Evolutionary conservation across 2,113 vertebrate genomes (phyloP), one percentile per base, ranked within the genome.

Genomic region (Oncorhynchus masou): DNA sequence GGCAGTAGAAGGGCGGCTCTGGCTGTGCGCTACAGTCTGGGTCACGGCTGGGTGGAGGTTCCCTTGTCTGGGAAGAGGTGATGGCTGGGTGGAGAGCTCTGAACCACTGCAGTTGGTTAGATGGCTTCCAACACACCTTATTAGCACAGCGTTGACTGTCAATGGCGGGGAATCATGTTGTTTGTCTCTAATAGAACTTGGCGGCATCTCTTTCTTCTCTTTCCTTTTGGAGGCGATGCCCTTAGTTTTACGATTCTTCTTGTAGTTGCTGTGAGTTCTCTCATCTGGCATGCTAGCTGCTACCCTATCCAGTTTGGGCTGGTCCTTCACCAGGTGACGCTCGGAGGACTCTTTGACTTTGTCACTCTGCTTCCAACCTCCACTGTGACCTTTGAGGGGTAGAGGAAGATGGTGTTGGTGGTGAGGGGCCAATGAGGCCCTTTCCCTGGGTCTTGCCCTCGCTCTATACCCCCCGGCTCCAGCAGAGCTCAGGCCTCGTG

Each of bases 401-500:
- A 70, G 49, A 24, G 51, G 8, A 57, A 66, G 69, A 19, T 12
- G 83, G 15, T 0, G 69, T 19, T 25, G 62, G 27, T 39, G 8
- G 8, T 39, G 39, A 45, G 39, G 8, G 9, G 34, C 11, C 2
- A 62, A 71, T 1, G 11, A 29, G 59, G 1, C 25, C 54, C 67
- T n/a, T 15, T 80, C 68, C 39, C 16, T 1, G 16, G 29, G 60
- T 11, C 62, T 25, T 22, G 51, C 69, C 71, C 77, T 83, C 45
- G 79, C 59, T 24, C 62, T 31, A 57, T 73, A 45, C 39, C 8
- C 70, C 57, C 65, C 79, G 39, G 73, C 83, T 24, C 69, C 76
- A 0, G 80, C 34, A 0, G 80, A 85, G 74, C 78, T 89, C 67
- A 90, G 82, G 19, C 82, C 90, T 13, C 78, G 83, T 12, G 11